Conservation (phyloP, 2,113 vertebrate species). For the Sander lucioperca region DNA sequence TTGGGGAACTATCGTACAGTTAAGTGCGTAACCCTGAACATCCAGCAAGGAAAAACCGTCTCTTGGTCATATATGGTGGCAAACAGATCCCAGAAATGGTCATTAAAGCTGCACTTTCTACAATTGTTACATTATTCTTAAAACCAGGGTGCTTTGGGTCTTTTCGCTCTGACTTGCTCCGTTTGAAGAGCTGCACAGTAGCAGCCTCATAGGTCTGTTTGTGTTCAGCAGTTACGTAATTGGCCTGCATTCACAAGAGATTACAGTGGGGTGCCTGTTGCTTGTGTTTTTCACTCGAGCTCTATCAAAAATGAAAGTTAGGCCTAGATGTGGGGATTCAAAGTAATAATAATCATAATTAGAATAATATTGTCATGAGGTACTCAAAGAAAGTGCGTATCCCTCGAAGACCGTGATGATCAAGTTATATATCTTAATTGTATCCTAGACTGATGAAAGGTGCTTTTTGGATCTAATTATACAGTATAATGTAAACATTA, state of each 20-base stretch:
- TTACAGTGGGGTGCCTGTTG: conserved; percentile 55
- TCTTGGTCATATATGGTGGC: conserved; percentile 3
- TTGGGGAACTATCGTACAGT: background rate
- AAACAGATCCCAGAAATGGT: conserved; percentile 9
- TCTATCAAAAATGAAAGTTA: conserved; percentile 30
- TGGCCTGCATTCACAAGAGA: conserved; percentile 51
- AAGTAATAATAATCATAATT: conserved; percentile 1
- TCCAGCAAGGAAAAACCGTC: background rate
- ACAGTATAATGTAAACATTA: background rate
- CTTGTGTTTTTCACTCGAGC: conserved; percentile 34
- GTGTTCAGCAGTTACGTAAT: conserved; percentile 53
- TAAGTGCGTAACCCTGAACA: background rate
- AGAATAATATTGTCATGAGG: background rate
- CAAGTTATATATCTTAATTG: background rate
- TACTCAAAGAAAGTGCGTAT: background rate
- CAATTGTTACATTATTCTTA: conserved; percentile 27
- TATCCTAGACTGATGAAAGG: background rate
- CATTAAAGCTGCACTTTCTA: conserved; percentile 11
- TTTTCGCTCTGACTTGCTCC: background rate
- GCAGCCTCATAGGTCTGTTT: conserved; percentile 38
- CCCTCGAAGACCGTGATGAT: background rate
- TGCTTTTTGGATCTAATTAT: conserved; percentile 6
- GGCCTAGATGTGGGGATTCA: background rate
- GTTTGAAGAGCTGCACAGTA: conserved; percentile 44
- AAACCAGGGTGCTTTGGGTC: conserved; percentile 16